Base-by-base conservation (phyloP, 1,140 invertebrate genomes). In the Temnothorax longispinosus region DNA sequence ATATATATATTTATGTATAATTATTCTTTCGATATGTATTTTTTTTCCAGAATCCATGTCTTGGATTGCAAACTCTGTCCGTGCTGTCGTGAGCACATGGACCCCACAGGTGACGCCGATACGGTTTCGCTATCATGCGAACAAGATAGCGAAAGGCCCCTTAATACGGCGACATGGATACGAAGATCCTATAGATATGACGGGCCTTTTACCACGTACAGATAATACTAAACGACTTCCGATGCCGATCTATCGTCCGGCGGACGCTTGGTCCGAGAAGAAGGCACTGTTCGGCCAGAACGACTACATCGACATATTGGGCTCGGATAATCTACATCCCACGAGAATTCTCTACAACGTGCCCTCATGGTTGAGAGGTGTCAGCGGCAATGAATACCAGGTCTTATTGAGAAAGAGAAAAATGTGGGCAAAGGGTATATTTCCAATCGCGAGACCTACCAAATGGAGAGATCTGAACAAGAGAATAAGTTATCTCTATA, bases 221-320 rank as follows among this genome's bases (percentile, higher is more conserved):
- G 94, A 94, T 80, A 95, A 94, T 62, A 95, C 95, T 35, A 92
- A 93, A 38, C 94, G 93, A 88, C n/a, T 84, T n/a, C 96, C 97
- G 15, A 96, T 98, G 91, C 97, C 97, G 3, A 93, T 96, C 50
- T 98, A 98, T 95, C 91, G 96, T 85, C 97, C 98, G 0, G 96
- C 95, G 89, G 96, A 98, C 95, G 84, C 92, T 1, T 99, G 98
- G 98, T 92, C 93, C 11, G 95, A 97, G 89, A 97, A 97, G 89
- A 96, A 96, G 93, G 98, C 98, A 11, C 92, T 98, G 0, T 99
- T 98, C 96, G 99, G 99, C 1, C 98, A 99, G 94, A 99, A 99
- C 96, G 99, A 99, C 95, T 99, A 99, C 92, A 99, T 99, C 77
- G 98, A 99, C 95, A 99, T 99, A 74, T 95, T 99, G 44, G 98